Evolutionary conservation across 2,888 invertebrate species (phyloP), one percentile per base, ranked within the genome.

Genomic region (Idaea straminata): DNA sequence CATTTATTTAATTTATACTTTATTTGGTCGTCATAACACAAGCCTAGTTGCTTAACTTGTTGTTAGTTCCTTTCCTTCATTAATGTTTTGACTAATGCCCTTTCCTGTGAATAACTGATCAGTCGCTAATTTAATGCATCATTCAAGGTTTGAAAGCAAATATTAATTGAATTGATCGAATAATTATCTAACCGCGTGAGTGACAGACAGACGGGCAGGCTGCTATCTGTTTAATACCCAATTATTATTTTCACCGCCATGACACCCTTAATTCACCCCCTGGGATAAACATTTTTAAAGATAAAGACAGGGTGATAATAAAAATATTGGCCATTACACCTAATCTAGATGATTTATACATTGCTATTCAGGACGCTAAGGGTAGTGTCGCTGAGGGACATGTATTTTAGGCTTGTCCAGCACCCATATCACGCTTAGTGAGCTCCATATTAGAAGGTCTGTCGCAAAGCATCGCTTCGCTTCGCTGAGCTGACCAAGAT

Each of bases 131-230:
- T 59, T 4, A 59, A 74, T 76, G 78, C 77, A 79, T 76, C 80
- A 77, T 76, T 72, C 73, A 72, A 62, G 64, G 65, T 36, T 80
- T 81, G 77, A 84, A 85, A 81, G 78, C 83, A 81, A 84, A 87
- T 86, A 85, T 86, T 87, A 87, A 88, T 88, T 87, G 86, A 87
- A 87, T 80, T 80, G 81, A 82, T 83, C 84, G 82, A 82, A 25
- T 25, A 84, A 83, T 85, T 47, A 47, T 79, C 87, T 86, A 87
- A 84, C 88, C 85, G 80, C 84, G 74, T 80, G 79, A 77, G 79
- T 85, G 86, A 84, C 85, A 82, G 82, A 75, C 80, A 81, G 79
- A 47, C 25, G 3, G 25, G 3, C 25, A 25, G 25, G 10, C 13
- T 7, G 6, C 36, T 85, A 83, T 87, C 87, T 84, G 87, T 84